A percentile compares a stretch with the other conserved stretches of the same genome.
phyloP scores from a whole-genome alignment of 2,113 vertebrate genomes.

The Callorhinus ursinus region DNA sequence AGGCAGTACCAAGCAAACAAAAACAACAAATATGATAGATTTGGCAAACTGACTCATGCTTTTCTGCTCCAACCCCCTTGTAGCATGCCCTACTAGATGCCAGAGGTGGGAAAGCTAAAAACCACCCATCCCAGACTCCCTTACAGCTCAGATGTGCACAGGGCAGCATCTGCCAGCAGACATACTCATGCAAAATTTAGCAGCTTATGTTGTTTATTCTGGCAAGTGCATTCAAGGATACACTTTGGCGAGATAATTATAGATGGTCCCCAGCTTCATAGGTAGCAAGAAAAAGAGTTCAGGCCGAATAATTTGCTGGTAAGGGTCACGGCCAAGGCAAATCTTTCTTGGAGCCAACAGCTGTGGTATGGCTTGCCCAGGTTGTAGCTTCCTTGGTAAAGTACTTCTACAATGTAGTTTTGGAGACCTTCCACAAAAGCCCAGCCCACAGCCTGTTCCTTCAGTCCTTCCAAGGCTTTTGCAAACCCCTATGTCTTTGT shows the following conservation, averaged over 20 bases:
- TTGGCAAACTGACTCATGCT: background rate
- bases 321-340: background rate
- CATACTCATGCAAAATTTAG: background rate
- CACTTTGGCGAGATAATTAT: background rate
- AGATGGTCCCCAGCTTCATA: background rate
- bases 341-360: background rate
- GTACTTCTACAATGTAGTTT: background rate
- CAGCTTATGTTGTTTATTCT: background rate
- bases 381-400: background rate
- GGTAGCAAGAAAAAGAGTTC: background rate
- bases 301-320: background rate
- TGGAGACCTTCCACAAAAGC: background rate
- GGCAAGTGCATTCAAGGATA: background rate
- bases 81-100: background rate
- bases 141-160: background rate
- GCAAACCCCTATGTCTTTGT: background rate
- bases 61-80: background rate
- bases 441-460: background rate
- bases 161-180: background rate
- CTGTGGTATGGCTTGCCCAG: background rate
- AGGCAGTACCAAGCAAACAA: background rate
- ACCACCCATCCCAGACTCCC: background rate
- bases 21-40: background rate
- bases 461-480: background rate
- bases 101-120: background rate